These are phyloP conservation scores for Rhagologus leucostigma DNA, from an alignment of 2,113 vertebrate genomes.

Conservation along the genomic window DNA sequence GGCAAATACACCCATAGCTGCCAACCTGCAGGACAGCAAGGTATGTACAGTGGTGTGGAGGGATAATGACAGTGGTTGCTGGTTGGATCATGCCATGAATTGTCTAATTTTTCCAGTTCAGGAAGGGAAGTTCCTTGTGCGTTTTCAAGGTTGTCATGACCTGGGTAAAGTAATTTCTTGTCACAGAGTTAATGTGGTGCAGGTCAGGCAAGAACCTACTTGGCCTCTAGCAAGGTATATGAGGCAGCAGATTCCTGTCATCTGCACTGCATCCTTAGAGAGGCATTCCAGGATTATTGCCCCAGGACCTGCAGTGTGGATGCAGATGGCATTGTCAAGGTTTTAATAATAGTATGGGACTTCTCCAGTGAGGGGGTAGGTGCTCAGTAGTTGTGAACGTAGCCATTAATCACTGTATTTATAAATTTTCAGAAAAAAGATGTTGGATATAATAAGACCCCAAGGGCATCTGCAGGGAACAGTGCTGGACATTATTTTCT, in stretches of 20 bases:
- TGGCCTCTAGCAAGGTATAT: not conserved
- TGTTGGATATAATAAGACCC: not conserved
- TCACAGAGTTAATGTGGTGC: not conserved
- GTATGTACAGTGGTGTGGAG: too few species aligned
- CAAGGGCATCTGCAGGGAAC: not conserved
- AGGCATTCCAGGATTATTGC: not conserved
- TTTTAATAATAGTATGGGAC: not conserved
- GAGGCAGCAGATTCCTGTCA: not conserved
- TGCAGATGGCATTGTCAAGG: not conserved
- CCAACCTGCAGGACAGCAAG: not conserved
- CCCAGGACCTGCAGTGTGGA: not conserved
- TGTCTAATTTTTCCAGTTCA: not conserved
- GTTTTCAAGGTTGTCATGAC: not conserved
- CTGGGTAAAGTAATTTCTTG: not conserved
- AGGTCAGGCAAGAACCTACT: accelerated
- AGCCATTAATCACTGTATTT: not conserved
- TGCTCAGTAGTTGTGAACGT: not conserved
- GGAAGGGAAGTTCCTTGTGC: not conserved
- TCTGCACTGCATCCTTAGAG: not conserved
- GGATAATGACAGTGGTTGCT: not conserved
- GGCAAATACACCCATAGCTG: not conserved
- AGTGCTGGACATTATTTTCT: not conserved
- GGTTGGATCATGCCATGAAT: not conserved
- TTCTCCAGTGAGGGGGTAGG: not conserved
- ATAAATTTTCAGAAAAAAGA: not conserved